These are phyloP conservation scores for Leiothrix lutea DNA, from an alignment of 2,113 vertebrate species.

Conservation along the genomic window DNA sequence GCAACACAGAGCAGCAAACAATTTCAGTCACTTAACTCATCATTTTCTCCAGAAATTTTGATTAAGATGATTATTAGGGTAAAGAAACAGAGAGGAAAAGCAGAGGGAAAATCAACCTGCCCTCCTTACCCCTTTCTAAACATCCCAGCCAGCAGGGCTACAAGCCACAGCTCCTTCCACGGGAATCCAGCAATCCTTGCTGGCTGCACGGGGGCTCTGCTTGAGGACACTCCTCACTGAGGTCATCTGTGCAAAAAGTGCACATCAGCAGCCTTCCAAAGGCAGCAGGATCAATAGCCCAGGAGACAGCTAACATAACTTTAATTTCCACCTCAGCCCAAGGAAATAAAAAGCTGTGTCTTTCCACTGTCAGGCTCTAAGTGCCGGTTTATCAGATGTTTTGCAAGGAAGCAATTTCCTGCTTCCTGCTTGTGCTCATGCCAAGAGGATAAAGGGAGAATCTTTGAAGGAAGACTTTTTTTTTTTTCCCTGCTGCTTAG, in stretches of 20 bases:
- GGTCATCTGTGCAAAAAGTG: neutral
- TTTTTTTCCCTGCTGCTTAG: neutral
- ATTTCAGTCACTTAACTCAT: neutral
- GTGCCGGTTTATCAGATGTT: neutral
- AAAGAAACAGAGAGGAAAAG: neutral
- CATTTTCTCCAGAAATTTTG: neutral
- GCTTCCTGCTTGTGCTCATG: neutral
- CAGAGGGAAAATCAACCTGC: neutral
- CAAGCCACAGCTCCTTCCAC: neutral
- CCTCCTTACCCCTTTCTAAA: neutral
- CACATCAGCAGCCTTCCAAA: conserved; percentile 19
- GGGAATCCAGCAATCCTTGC: neutral
- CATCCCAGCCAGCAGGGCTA: neutral
- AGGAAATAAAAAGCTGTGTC: conserved; percentile 1
- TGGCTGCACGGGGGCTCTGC: neutral
- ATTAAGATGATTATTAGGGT: neutral
- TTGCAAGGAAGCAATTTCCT: neutral
- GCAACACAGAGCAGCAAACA: neutral
- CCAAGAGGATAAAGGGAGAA: neutral
- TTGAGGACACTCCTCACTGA: neutral
- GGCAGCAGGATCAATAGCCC: neutral
- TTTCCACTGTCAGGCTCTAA: neutral
- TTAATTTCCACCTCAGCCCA: conserved; percentile 9
- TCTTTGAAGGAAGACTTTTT: neutral
- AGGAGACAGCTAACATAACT: conserved; percentile 14